phyloP scores from a whole-genome alignment of 53 echinoderm and acorn worm species.

The Stichopus horrens region DNA sequence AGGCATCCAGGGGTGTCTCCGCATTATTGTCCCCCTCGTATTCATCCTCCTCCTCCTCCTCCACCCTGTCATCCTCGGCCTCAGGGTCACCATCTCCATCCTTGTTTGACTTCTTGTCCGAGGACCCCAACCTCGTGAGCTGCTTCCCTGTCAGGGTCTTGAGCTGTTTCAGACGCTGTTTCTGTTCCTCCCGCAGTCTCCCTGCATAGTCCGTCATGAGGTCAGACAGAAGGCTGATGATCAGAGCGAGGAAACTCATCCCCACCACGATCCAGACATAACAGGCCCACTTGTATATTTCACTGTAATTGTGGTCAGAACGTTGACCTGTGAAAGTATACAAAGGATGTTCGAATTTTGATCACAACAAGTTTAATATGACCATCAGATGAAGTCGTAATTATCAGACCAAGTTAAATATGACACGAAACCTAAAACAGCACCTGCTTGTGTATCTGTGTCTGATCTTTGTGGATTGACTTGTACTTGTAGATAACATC shows the following conservation, averaged over 20 bases:
- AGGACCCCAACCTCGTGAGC: constrained; percentile 25
- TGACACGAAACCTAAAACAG: too few relatives aligned
- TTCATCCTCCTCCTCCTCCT: constrained; percentile 13
- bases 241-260: constrained; percentile 60
- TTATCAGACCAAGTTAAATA: too few relatives aligned
- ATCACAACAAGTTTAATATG: too few relatives aligned
- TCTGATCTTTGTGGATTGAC: too few relatives aligned
- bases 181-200: constrained; percentile 44
- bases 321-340: constrained; percentile 1
- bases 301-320: constrained; percentile 52
- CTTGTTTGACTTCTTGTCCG: background rate
- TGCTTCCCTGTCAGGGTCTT: constrained; percentile 33
- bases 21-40: background rate
- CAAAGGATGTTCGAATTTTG: too few relatives aligned
- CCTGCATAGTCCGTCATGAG: constrained; percentile 50
- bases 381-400: too few relatives aligned
- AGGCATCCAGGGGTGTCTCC: background rate
- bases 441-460: too few relatives aligned
- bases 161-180: constrained; percentile 43
- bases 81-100: background rate
- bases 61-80: constrained; percentile 6
- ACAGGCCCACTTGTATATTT: constrained; percentile 54
- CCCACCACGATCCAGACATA: constrained; percentile 77
- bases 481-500: too few relatives aligned
- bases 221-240: constrained; percentile 62